Percentiles rank a stretch among this genome's conserved stretches.
Conservation (phyloP, 2,113 vertebrate genomes). For the Willisornis vidua region DNA sequence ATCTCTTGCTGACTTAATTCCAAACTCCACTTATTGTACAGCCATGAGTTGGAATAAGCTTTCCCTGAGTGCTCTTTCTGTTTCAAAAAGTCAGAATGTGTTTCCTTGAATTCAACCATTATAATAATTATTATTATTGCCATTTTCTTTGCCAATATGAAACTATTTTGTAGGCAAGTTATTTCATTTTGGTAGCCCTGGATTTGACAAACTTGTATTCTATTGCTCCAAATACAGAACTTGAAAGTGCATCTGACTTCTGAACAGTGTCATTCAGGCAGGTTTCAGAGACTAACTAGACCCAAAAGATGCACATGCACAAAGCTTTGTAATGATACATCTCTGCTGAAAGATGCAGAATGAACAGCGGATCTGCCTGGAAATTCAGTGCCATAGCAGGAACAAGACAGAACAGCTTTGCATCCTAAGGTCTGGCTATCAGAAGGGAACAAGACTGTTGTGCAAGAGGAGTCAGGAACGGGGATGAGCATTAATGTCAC, state of each 20-base stretch:
- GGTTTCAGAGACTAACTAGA: conserved; percentile 18
- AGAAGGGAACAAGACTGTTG: not conserved
- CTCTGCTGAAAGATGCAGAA: not conserved
- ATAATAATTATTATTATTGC: conserved; percentile 58
- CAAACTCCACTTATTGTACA: conserved; percentile 47
- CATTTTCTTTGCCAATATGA: conserved; percentile 31
- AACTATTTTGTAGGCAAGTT: not conserved
- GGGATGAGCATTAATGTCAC: not conserved
- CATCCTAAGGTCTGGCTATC: not conserved
- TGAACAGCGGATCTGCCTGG: not conserved
- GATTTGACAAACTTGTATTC: conserved; percentile 8
- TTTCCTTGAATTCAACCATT: conserved; percentile 39
- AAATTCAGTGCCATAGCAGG: conserved; percentile 11
- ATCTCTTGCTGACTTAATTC: conserved; percentile 29
- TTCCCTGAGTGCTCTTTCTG: conserved; percentile 67
- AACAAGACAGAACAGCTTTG: not conserved
- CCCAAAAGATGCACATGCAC: not conserved
- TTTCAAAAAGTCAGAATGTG: conserved; percentile 56
- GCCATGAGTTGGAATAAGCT: conserved; percentile 43
- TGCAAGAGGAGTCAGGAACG: not conserved
- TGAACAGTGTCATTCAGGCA: conserved; percentile 21
- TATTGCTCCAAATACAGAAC: conserved; percentile 48
- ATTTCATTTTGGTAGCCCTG: conserved; percentile 5
- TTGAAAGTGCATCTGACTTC: conserved; percentile 48
- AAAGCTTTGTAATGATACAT: not conserved